phyloP scores from a whole-genome alignment of 2,797 vertebrate genomes.

The Onychomys torridus region DNA sequence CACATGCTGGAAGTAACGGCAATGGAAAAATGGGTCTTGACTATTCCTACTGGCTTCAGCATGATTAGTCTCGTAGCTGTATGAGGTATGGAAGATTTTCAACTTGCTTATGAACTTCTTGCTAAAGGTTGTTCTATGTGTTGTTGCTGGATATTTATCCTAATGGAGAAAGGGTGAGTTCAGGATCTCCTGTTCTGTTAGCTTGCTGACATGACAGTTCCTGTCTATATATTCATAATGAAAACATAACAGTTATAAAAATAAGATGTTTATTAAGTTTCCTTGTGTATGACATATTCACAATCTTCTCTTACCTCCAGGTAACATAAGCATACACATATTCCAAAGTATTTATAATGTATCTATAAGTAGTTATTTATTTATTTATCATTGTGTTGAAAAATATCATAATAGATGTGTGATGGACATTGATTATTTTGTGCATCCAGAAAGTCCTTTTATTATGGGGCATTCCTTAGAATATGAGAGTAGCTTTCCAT shows the following conservation, averaged over 20 bases:
- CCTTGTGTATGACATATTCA: not conserved
- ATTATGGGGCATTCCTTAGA: not conserved
- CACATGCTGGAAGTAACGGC: not conserved
- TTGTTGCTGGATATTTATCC: not conserved
- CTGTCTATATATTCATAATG: not conserved
- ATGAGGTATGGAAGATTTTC: not conserved
- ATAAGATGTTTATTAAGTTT: not conserved
- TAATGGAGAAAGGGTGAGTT: not conserved
- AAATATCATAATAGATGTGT: not conserved
- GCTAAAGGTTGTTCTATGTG: not conserved
- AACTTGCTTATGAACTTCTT: not conserved
- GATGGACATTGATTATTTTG: not conserved
- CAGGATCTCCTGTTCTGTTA: not conserved
- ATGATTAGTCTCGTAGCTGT: not conserved
- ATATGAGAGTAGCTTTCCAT: not conserved
- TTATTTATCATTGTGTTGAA: not conserved
- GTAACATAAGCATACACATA: not conserved
- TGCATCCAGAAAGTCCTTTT: not conserved
- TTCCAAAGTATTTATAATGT: not conserved
- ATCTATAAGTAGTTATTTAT: not conserved
- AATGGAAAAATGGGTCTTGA: not conserved
- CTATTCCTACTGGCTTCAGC: not conserved
- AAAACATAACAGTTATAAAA: not conserved
- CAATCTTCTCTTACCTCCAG: not conserved
- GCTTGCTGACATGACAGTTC: not conserved